Evolutionary conservation across 2,797 vertebrate genomes (phyloP).

Genomic region (Arremon brunneinucha): DNA sequence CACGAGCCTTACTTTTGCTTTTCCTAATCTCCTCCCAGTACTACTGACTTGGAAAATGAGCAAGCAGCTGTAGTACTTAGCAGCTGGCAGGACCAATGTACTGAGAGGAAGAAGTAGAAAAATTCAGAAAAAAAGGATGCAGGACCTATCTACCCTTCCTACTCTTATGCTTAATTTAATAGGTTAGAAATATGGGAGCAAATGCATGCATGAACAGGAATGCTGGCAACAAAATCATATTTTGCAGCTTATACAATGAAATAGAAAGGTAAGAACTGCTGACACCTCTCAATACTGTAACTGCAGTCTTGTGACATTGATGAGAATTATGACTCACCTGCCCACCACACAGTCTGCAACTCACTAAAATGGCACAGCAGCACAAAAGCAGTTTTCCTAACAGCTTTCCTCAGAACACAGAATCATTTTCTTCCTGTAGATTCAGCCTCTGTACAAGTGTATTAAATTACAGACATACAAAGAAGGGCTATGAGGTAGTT

Average conservation of each 20-base stretch:
- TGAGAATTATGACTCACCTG: not conserved
- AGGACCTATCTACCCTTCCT: not conserved
- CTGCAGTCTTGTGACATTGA: not conserved
- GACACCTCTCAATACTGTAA: not conserved
- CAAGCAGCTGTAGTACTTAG: not conserved
- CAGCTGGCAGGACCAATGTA: not conserved
- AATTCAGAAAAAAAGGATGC: not conserved
- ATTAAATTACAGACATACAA: not conserved
- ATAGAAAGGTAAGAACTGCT: not conserved
- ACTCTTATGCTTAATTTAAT: not conserved
- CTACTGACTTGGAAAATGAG: not conserved
- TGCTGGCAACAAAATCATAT: not conserved
- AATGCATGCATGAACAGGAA: not conserved
- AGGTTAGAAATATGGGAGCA: not conserved
- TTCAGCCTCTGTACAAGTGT: not conserved
- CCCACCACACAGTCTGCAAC: not conserved
- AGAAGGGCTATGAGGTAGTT: not conserved
- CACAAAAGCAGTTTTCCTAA: conserved; percentile 23
- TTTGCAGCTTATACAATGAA: not conserved
- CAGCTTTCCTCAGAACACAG: not conserved
- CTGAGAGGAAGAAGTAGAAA: not conserved
- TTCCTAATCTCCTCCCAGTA: not conserved
- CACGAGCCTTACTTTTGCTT: not conserved
- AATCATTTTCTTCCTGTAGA: not conserved
- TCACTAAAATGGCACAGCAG: not conserved